These are phyloP conservation scores for Hydrophis major DNA, from an alignment of 2,797 vertebrate genomes.

Conservation along the genomic window DNA sequence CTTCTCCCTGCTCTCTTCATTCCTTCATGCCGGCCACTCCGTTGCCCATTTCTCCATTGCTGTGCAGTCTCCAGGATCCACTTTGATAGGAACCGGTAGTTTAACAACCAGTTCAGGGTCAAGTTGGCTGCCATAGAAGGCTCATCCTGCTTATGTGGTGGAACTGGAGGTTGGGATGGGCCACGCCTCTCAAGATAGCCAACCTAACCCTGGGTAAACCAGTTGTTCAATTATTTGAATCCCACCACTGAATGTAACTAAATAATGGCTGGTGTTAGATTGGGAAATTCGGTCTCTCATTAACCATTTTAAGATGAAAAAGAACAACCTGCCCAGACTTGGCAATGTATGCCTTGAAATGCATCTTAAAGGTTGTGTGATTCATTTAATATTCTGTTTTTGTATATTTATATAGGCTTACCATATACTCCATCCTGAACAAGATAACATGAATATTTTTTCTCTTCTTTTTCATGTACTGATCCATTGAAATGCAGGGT, in stretches of 20 bases:
- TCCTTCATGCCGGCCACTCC: too few relatives aligned
- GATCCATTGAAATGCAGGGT: background rate
- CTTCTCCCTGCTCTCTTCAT: too few relatives aligned
- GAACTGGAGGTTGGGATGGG: too few relatives aligned
- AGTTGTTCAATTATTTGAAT: too few relatives aligned
- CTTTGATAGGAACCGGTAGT: too few relatives aligned
- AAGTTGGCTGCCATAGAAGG: too few relatives aligned
- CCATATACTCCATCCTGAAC: background rate
- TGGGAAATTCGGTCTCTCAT: background rate
- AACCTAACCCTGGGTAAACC: too few relatives aligned
- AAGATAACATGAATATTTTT: background rate
- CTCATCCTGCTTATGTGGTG: too few relatives aligned
- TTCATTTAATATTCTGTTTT: background rate
- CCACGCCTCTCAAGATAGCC: too few relatives aligned
- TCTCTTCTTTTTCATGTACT: background rate
- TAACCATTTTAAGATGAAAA: background rate
- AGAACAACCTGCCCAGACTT: background rate
- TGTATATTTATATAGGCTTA: background rate
- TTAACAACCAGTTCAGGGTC: too few relatives aligned
- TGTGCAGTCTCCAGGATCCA: too few relatives aligned
- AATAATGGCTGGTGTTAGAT: background rate
- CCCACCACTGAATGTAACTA: background rate
- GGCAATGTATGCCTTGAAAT: background rate
- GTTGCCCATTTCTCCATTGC: too few relatives aligned
- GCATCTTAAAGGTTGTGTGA: background rate